phyloP scores from a whole-genome alignment of 92 coral and sea anemone species.

The Montipora capitata region DNA sequence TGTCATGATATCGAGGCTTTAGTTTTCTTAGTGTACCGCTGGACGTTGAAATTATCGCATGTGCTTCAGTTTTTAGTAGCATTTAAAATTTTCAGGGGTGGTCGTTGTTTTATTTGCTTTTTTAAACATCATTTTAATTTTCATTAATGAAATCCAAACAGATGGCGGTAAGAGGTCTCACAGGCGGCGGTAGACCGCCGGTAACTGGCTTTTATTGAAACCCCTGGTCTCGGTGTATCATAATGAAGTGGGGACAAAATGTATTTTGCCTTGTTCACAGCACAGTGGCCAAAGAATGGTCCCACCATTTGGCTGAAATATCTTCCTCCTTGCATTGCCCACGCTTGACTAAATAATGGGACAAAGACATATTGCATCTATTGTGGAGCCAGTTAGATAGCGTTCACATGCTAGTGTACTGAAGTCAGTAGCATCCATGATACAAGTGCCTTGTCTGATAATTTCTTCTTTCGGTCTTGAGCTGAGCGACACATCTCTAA shows the following conservation, averaged over 20 bases:
- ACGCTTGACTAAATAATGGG: constrained; percentile 44
- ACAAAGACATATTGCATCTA: constrained; percentile 23
- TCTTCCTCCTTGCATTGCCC: constrained; percentile 38
- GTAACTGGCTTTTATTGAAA: too few relatives aligned
- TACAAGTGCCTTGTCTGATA: neutral
- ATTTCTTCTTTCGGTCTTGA: constrained; percentile 4
- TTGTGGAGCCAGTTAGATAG: neutral
- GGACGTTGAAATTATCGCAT: neutral
- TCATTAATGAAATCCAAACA: too few relatives aligned
- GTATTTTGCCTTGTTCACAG: neutral
- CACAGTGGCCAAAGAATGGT: neutral
- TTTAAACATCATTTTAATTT: too few relatives aligned
- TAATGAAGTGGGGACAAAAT: constrained; percentile 26
- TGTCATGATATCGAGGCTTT: constrained; percentile 21
- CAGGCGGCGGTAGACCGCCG: too few relatives aligned
- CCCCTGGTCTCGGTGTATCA: neutral
- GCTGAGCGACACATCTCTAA: neutral
- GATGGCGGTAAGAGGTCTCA: too few relatives aligned
- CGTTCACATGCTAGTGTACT: constrained; percentile 9
- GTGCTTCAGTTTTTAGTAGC: neutral
- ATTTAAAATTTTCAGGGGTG: constrained; percentile 3
- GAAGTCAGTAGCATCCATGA: neutral
- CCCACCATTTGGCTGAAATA: constrained; percentile 3
- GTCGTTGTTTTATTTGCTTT: neutral
- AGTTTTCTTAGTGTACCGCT: neutral